Conservation (phyloP, 2,113 vertebrate genomes). For the Paedocypris sp. region DNA sequence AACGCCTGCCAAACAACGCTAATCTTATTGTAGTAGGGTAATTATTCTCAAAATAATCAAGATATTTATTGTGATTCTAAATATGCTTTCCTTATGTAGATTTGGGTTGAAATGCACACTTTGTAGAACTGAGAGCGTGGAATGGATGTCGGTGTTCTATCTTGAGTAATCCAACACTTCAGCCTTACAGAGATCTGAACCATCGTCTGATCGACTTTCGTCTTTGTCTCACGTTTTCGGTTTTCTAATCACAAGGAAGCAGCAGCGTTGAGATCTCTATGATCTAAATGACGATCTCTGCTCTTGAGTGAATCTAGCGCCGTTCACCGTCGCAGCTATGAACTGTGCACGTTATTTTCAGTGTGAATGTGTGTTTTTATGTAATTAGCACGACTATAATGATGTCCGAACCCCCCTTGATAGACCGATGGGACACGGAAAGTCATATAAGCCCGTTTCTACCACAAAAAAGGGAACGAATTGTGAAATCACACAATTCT, state of each 20-base stretch:
- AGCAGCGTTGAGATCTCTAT: no score
- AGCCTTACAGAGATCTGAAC: neutral
- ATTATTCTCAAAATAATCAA: conserved; percentile 38
- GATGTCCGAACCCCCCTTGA: neutral
- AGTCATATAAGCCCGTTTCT: no score
- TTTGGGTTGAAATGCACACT: conserved; percentile 23
- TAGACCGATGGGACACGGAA: conserved; percentile 9
- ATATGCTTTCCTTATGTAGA: conserved; percentile 17
- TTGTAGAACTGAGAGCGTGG: conserved; percentile 20
- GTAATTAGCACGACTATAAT: conserved; percentile 33
- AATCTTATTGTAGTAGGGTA: conserved; percentile 19
- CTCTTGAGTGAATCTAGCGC: conserved; percentile 1
- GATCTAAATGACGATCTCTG: no score
- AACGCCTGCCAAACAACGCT: conserved; percentile 27
- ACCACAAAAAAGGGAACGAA: no score
- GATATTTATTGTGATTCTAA: conserved; percentile 18
- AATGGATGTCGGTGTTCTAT: conserved; percentile 32
- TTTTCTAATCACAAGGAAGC: no score
- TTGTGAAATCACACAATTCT: no score
- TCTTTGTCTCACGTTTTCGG: neutral
- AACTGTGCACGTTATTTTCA: conserved; percentile 31
- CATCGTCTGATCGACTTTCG: neutral
- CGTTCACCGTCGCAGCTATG: conserved; percentile 14
- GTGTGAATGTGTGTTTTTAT: conserved; percentile 32
- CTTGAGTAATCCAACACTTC: conserved; percentile 4